Conservation (phyloP, 2,797 vertebrate species). For the Brachyrhaphis roseni region DNA sequence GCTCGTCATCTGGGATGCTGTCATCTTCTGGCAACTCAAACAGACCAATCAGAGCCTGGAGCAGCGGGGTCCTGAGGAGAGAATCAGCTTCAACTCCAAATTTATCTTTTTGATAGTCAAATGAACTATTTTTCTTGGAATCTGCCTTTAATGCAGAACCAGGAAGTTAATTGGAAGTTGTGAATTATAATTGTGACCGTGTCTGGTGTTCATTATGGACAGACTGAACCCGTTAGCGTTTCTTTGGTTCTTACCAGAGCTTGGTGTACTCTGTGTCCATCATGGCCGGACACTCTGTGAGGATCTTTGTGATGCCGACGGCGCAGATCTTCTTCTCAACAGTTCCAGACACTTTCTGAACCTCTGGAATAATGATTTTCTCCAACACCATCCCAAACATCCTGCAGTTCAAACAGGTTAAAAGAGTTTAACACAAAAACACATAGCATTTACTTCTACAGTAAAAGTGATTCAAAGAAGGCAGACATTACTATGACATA, state of each 20-base stretch:
- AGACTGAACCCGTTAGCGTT: background rate
- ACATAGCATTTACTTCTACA: background rate
- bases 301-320: constrained; percentile 94
- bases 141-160: background rate
- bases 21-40: constrained; percentile 98
- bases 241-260: constrained; percentile 84
- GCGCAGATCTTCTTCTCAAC: constrained; percentile 99
- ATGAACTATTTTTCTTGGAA: background rate
- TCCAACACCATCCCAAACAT: constrained; percentile 99
- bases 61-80: constrained; percentile 87
- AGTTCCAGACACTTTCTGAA: constrained; percentile 96
- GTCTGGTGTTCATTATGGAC: background rate
- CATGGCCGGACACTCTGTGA: constrained; percentile 97
- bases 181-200: background rate
- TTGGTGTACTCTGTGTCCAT: constrained; percentile 99
- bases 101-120: background rate
- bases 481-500: background rate
- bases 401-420: constrained; percentile 71
- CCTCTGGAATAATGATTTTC: constrained; percentile 97
- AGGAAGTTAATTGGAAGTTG: background rate
- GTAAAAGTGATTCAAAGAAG: background rate
- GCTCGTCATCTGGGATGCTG: constrained; percentile 96
- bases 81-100: background rate
- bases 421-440: background rate
- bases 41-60: constrained; percentile 95